phyloP scores from a whole-genome alignment of 2,888 invertebrate genomes.

The Tiliacea aurago region DNA sequence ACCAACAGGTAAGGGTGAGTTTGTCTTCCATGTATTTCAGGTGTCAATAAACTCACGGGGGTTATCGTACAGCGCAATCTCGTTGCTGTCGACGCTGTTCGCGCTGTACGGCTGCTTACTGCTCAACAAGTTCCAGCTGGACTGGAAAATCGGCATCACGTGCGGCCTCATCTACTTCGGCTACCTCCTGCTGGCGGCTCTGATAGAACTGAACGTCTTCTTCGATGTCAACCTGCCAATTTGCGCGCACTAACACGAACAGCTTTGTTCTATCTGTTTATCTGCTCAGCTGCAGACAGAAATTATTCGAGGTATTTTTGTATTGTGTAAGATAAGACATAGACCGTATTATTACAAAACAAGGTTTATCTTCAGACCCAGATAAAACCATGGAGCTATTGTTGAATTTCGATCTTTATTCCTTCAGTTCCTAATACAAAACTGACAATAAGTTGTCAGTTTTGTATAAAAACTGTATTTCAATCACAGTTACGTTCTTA shows the following conservation, averaged over 20 bases:
- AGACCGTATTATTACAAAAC: no score
- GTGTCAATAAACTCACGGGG: conserved; percentile 94
- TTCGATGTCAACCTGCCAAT: conserved; percentile 93
- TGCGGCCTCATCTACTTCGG: conserved; percentile 92
- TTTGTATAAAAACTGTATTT: no score
- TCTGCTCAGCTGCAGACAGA: background rate
- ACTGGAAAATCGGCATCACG: conserved; percentile 92
- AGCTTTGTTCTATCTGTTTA: background rate
- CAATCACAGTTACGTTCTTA: no score
- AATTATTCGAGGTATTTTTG: background rate
- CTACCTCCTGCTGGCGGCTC: conserved; percentile 92
- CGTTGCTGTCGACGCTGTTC: conserved; percentile 93
- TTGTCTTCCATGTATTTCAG: conserved; percentile 62
- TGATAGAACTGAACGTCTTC: conserved; percentile 95
- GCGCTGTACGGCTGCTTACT: conserved; percentile 92
- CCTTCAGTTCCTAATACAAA: no score
- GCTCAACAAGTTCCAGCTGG: conserved; percentile 92
- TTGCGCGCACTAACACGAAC: conserved; percentile 88
- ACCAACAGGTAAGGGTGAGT: no score
- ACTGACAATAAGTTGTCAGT: no score
- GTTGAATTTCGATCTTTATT: no score
- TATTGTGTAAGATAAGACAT: background rate
- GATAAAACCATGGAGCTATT: no score
- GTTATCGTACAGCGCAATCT: conserved; percentile 94
- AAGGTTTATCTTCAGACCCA: no score